These are phyloP conservation scores for Lycocorax pyrrhopterus DNA, from an alignment of 2,113 vertebrate species.

Conservation along the genomic window DNA sequence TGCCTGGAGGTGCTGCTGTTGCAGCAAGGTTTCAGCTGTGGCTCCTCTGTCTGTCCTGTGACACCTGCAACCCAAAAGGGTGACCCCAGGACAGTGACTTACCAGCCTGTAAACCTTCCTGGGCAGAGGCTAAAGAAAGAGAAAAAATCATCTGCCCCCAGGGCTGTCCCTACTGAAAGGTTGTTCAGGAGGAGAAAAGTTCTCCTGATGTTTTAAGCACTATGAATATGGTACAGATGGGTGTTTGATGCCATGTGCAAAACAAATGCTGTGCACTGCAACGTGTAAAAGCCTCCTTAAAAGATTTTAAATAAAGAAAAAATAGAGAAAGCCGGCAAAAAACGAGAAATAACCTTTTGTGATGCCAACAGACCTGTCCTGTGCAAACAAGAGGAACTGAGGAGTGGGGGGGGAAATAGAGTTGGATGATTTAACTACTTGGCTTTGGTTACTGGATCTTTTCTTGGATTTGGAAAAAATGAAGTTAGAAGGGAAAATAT, in stretches of 20 bases:
- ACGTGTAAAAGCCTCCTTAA: not conserved
- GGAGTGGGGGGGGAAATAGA: not conserved
- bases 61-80: not conserved
- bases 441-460: not conserved
- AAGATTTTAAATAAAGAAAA: not conserved
- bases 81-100: too few species aligned
- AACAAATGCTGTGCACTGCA: not conserved
- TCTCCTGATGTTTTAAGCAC: not conserved
- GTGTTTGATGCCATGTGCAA: not conserved
- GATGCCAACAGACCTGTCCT: not conserved
- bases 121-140: not conserved
- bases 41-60: not conserved
- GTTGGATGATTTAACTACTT: not conserved
- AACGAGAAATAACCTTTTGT: not conserved
- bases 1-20: not conserved
- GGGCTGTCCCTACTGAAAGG: not conserved
- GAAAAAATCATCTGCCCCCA: not conserved
- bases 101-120: not conserved
- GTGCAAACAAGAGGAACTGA: not conserved
- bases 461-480: not conserved
- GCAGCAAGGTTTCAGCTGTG: not conserved
- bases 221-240: fast-evolving
- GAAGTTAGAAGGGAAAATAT: not conserved
- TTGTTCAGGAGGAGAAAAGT: not conserved
- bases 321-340: not conserved